Percentiles rank a stretch among this genome's conserved stretches.
Evolutionary conservation across 2,113 vertebrate species (phyloP).

Genomic region (Spilogale gracilis): DNA sequence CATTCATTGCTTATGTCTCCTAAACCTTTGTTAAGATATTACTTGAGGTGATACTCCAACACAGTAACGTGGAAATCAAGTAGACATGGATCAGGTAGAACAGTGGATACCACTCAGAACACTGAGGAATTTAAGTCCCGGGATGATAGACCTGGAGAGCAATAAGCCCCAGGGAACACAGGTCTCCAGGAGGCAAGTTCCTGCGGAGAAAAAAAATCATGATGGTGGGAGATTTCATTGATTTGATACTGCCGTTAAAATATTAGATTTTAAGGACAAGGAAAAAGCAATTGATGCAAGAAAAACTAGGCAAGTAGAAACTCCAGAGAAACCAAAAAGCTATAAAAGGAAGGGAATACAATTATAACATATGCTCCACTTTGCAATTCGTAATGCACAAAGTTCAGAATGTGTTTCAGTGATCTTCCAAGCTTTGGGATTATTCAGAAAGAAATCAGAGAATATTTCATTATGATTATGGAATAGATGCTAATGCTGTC

Average conservation of each 20-base stretch:
- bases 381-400: background rate
- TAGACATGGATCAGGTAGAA: background rate
- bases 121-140: too few relatives aligned
- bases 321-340: slow-evolving; percentile 26
- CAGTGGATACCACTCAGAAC: too few relatives aligned
- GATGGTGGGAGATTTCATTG: background rate
- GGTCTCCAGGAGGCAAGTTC: background rate
- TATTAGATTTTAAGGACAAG: background rate
- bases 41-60: background rate
- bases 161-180: background rate
- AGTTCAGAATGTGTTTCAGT: too few relatives aligned
- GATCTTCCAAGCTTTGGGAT: background rate
- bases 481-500: background rate
- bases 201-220: background rate
- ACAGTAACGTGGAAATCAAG: background rate
- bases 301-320: slow-evolving; percentile 24
- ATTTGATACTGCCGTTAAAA: background rate
- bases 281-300: background rate
- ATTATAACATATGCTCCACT: fast-evolving
- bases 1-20: too few relatives aligned
- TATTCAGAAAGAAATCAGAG: background rate
- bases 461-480: background rate
- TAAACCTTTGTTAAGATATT: background rate
- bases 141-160: too few relatives aligned
- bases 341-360: background rate